phyloP scores from a whole-genome alignment of 2,797 vertebrate species.

The Sciaenops ocellatus region DNA sequence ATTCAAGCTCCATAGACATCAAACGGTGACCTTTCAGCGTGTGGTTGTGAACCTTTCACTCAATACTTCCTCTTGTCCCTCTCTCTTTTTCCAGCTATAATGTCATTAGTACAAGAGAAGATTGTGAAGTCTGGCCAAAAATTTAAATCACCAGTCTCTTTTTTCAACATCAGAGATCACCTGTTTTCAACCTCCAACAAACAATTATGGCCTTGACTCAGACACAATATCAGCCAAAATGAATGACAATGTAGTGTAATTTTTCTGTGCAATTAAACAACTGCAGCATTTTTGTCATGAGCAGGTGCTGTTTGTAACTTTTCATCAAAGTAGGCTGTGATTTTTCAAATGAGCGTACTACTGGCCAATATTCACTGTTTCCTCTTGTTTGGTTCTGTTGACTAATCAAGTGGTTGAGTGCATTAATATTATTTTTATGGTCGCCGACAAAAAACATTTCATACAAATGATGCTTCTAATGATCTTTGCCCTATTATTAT shows the following conservation, averaged over 20 bases:
- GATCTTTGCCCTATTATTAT: neutral
- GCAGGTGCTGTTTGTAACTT: conserved; percentile 23
- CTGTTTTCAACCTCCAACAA: conserved; percentile 24
- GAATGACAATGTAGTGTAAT: conserved; percentile 2
- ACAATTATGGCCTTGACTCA: neutral
- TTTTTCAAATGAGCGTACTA: neutral
- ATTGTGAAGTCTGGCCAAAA: neutral
- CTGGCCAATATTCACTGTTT: neutral
- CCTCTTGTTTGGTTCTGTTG: neutral
- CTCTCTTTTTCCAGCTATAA: neutral
- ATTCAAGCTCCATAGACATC: conserved; percentile 48
- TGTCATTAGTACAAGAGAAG: neutral
- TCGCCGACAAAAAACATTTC: neutral
- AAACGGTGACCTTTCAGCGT: conserved; percentile 66
- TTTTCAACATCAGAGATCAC: neutral
- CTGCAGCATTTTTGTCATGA: conserved; percentile 1
- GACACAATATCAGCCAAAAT: neutral
- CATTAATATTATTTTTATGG: conserved; percentile 15
- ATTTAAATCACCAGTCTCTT: neutral
- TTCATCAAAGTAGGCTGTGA: neutral
- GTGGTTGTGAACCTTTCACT: conserved; percentile 32
- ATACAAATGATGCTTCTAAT: neutral
- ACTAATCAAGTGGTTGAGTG: conserved; percentile 4
- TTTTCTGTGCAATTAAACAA: conserved; percentile 44
- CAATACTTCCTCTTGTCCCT: conserved; percentile 21